Base-by-base conservation (phyloP, 2,888 invertebrate species). In the Stenodema calcarata region DNA sequence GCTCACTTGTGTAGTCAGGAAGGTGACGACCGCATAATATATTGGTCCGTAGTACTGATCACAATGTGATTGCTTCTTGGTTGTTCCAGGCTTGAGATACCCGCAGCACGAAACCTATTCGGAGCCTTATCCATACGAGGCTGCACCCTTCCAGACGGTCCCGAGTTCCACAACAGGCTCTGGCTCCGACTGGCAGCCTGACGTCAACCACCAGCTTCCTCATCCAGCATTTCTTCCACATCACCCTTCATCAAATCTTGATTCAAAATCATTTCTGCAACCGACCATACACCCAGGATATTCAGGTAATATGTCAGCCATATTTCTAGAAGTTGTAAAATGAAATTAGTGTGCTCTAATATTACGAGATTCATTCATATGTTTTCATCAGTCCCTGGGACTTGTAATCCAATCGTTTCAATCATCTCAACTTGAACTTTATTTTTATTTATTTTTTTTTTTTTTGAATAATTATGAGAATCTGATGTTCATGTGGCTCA, bases 71-170 rank as follows among this genome's bases (percentile, higher is more conserved):
- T 35, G 35, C 11, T 23, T 23, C 12, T 62, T 18, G 12, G 7
- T 23, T 80, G 50, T 54, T 27, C 7, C 84, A 84, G 84, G 84
- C 44, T 47, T 84, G 84, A 70, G 93, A 88, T 91, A 91, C 89
- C 90, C 90, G 7, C 90, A 90, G 87, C 90, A 92, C 90, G 92
- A 93, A 87, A 92, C 92, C 47, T 94, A 93, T 90, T 91, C 91
- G 81, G 93, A 91, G 91, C 89, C 90, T 18, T 91, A 91, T 88
- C 91, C 93, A 70, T 93, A 94, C 50, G 95, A 94, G 91, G 94
- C 95, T 90, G 92, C 94, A 88, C 93, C 95, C 88, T 96, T 95
- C 91, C 95, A 96, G 91, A 94, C 95, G 87, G 96, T 96, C 89
- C 94, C 95, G 75, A 94, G 93, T 89, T 87, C 89, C 16, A 87